Conservation (phyloP, 2,888 invertebrate species). For the Oligia strigilis region DNA sequence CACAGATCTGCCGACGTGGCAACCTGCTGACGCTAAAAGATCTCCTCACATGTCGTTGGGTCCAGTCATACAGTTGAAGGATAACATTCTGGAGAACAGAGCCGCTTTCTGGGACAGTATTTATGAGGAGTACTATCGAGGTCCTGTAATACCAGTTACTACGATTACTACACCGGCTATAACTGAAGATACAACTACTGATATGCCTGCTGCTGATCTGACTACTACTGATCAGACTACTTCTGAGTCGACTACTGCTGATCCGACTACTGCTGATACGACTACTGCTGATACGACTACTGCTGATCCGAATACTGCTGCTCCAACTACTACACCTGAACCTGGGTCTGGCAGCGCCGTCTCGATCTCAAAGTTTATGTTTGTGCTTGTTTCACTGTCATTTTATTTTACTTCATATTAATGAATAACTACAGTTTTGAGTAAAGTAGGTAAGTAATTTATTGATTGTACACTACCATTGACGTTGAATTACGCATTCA, state of each 20-base stretch:
- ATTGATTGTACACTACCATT: background rate
- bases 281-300: background rate
- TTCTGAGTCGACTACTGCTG: background rate
- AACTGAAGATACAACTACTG: background rate
- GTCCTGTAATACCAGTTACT: constrained; percentile 65
- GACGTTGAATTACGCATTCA: background rate
- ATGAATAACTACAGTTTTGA: background rate
- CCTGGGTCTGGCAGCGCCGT: constrained; percentile 7
- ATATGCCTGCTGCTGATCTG: too few relatives aligned
- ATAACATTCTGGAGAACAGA: constrained; percentile 61
- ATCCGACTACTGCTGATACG: background rate
- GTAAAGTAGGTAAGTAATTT: background rate
- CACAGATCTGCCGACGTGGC: constrained; percentile 68
- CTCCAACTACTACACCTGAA: background rate
- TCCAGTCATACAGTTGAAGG: constrained; percentile 56
- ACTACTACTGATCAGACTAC: background rate
- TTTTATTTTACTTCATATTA: constrained; percentile 14
- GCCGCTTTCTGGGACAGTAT: constrained; percentile 73
- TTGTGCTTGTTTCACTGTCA: constrained; percentile 14
- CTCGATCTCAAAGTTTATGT: constrained; percentile 32
- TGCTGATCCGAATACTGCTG: background rate
- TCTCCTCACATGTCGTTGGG: constrained; percentile 74
- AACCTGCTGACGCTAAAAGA: constrained; percentile 58
- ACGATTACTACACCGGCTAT: background rate
- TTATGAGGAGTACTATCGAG: constrained; percentile 70